Base-by-base conservation (phyloP, 2,797 vertebrate species). In the Gymnodraco acuticeps region DNA sequence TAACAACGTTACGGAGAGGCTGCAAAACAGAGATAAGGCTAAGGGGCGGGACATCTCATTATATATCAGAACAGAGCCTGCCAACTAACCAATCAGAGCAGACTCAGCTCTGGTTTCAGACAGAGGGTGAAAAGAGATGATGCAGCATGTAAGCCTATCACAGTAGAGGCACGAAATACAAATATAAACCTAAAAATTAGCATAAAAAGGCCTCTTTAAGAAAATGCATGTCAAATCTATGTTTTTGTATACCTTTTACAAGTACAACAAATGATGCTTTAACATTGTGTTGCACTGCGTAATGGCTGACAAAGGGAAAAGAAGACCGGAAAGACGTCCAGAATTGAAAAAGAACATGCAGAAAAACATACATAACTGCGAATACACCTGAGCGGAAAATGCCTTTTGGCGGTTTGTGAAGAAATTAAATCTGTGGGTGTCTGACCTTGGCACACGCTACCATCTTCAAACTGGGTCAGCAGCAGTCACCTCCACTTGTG, bases 381-480 rank as follows among this genome's bases (percentile, higher is more conserved):
- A 74, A 43, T 52, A 77, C 83, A 87, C 88, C 88, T 80, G 84
- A 86, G 87, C 83, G 84, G 77, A 91, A 81, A 81, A 90, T 89
- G 86, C 83, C 83, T 92, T 88, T 83, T 89, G 84, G 87, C 81
- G 50, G 85, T 83, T 88, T 91, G 82, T 66, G 88, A 88, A 86
- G 86, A 92, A 91, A 91, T 88, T 88, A 83, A 89, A 88, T 64
- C 86, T 78, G 91, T 92, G 88, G 86, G 91, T 81, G 92, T 89
- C 79, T 91, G 93, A 95, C 92, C 92, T 93, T 93, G 92, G 87
- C 86, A 83, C 87, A 88, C 38, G 82, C 82, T 88, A 90, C 77
- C 83, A 68, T 84, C 87, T 89, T 91, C 91, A 86, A 92, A 93
- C 89, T 88, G 89, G 94, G 90, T 92, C 91, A 90, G 88, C 91